Evolutionary conservation across 2,113 vertebrate genomes (phyloP), one percentile per base, ranked within the genome.

Genomic region (Lycaon pictus): DNA sequence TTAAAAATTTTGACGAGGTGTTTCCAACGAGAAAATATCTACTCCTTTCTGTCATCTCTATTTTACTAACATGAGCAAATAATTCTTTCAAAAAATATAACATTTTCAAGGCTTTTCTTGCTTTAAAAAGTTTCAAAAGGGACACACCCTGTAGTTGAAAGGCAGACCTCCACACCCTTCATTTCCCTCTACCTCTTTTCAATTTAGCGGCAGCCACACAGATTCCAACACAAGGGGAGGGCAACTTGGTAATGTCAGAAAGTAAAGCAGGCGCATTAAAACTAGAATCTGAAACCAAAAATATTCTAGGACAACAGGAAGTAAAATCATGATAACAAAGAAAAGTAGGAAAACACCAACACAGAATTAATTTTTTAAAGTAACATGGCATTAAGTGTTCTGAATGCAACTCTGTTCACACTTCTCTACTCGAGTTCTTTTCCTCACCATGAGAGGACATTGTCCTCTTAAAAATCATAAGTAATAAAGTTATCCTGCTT

Each of bases 161-260:
- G 97, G 98, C 98, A 97, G 97, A 98, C 96, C 96, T 97, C 97
- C 97, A 93, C 97, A 87, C 96, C 98, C 98, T 85, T 65, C 67
- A 74, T 6, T 96, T 95, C 72, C 82, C 97, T 96, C 85, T 60
- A 91, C 93, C 97, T 97, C 74, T 35, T 85, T 95, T 62, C 79
- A 96, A 48, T 88, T 95, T 71, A 60, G 63, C 1, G 12, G 86
- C 37, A 76, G 72, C 35, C 43, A 10, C 37, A 55, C 71, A 48
- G 67, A 98, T 95, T 88, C 60, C 43, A 48, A 56, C 74, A 48
- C 83, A 9, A 27, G 95, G 77, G 60, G 19, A 48, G 48, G 48
- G 62, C 81, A 7, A 87, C 35, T 27, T 15, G 0, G 69, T 16
- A 5, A 56, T 0, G 27, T 48, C 63, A 87, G 88, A 97, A 97